Evolutionary conservation across 2,888 invertebrate species (phyloP), one percentile per base, ranked within the genome.

Genomic region (Tethea ocularis): DNA sequence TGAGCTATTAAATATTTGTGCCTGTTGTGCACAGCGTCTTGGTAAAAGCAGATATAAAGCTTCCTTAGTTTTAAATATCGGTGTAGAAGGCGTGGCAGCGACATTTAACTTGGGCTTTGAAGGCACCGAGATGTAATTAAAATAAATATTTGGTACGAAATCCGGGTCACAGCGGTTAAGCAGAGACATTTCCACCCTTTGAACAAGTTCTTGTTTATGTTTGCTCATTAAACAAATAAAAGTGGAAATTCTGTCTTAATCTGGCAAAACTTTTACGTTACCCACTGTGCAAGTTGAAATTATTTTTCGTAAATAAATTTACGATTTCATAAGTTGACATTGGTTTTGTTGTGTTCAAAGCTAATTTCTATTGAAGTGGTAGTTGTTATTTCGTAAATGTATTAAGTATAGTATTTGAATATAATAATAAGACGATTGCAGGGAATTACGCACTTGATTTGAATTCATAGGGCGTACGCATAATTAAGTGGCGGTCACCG

Each of bases 101-200:
- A 84, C 84, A 81, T 88, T 89, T 82, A 86, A 85, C 81, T 84
- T 75, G 73, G 72, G 77, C 84, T 86, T 83, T 84, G 82, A 85
- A 86, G 85, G 80, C 84, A 84, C 85, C 78, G 81, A 84, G 87
- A 84, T 86, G 88, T 91, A 91, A 92, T 91, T 92, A 91, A 91
- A 91, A 91, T 91, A 91, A 92, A 91, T 91, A 92, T 91, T 92
- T 91, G 91, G 86, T 88, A 83, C 84, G 80, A 87, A 91, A 91
- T 90, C 89, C 85, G 87, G 89, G 89, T 86, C 84, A 83, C 78
- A 78, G 88, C 78, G 89, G 90, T 90, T 91, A 89, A 87, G 88
- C 84, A 83, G 86, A 88, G 89, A 88, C 89, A 87, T 91, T 89
- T 82, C 82, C 83, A 87, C 88, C 89, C 91, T 91, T 91, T 92